These are phyloP conservation scores for Trachelus iudaicus DNA, from an alignment of 2,888 invertebrate species.

Conservation along the genomic window DNA sequence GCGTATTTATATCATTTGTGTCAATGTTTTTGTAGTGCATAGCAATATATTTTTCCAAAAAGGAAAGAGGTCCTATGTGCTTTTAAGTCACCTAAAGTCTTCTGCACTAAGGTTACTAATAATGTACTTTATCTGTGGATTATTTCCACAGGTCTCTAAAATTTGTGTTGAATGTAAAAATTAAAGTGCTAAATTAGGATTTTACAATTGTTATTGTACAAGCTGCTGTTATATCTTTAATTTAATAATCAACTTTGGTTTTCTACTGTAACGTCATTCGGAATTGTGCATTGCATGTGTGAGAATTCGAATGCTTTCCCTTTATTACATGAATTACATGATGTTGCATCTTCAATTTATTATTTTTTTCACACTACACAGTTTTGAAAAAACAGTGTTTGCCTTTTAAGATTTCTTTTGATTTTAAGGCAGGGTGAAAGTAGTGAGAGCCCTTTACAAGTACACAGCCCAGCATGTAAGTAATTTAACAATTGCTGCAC, in stretches of 20 bases:
- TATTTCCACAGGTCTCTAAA: background rate
- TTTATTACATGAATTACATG: background rate
- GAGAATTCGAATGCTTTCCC: background rate
- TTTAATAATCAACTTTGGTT: background rate
- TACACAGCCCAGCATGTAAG: slow-evolving; percentile 71
- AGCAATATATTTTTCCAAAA: background rate
- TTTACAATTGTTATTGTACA: background rate
- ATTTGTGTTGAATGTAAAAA: background rate
- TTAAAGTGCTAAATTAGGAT: background rate
- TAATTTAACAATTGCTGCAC: slow-evolving; percentile 16
- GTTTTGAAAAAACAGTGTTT: background rate
- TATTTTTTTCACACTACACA: background rate
- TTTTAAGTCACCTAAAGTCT: background rate
- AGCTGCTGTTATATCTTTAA: background rate
- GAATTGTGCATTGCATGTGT: background rate
- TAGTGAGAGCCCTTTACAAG: slow-evolving; percentile 69
- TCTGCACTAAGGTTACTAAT: background rate
- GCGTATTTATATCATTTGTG: background rate
- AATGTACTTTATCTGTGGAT: background rate
- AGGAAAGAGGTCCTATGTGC: background rate
- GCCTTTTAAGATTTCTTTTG: slow-evolving; percentile 12
- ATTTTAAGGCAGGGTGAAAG: slow-evolving; percentile 68
- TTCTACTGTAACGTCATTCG: background rate
- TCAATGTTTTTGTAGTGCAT: background rate
- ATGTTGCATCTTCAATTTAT: background rate